These are phyloP conservation scores for Ariolimax columbianus DNA, from an alignment of 2,888 invertebrate species.

Conservation along the genomic window DNA sequence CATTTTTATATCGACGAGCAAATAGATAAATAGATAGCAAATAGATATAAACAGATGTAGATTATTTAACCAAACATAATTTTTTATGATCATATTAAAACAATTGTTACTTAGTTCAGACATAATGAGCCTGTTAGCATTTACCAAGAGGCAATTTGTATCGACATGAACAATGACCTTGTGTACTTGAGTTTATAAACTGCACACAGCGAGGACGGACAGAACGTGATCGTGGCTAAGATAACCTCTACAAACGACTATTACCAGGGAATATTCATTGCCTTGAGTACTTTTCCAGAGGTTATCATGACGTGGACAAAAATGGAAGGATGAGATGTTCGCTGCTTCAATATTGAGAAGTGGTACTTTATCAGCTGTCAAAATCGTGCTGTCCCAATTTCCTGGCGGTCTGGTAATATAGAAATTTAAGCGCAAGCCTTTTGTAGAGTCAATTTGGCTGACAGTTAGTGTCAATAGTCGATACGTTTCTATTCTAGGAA, in stretches of 20 bases:
- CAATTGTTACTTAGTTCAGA: not conserved
- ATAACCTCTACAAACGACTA: not conserved
- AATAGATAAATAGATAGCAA: no score
- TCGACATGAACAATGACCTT: not conserved
- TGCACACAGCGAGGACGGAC: not conserved
- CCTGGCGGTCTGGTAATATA: not conserved
- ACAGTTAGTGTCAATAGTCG: not conserved
- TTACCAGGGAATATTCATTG: not conserved
- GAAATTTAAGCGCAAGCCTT: not conserved
- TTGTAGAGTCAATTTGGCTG: conserved; percentile 15
- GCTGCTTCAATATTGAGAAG: not conserved
- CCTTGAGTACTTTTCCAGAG: not conserved
- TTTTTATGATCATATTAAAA: no score
- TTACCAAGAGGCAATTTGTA: not conserved
- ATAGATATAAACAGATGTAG: no score
- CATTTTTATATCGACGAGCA: no score
- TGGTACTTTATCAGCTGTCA: conserved; percentile 21
- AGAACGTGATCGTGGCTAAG: not conserved
- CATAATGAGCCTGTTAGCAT: not conserved
- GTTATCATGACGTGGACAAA: not conserved
- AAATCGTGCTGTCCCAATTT: not conserved
- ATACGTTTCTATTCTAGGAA: not conserved
- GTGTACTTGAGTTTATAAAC: conserved; percentile 1
- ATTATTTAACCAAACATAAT: no score
- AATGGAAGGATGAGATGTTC: not conserved